These are phyloP conservation scores for Marmota flaviventris DNA, from an alignment of 2,113 vertebrate species.

Conservation along the genomic window DNA sequence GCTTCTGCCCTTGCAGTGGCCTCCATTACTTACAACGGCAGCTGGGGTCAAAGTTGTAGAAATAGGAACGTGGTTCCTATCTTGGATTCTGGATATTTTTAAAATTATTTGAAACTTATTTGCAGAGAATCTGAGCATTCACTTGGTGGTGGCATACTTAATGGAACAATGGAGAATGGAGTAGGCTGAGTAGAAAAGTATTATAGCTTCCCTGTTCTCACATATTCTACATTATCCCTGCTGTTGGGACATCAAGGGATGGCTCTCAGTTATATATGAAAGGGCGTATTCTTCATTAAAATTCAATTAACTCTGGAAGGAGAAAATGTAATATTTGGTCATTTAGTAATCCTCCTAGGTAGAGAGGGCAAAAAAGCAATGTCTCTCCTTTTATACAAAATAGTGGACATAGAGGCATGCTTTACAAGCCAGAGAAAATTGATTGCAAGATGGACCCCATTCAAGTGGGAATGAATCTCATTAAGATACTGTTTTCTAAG, in stretches of 20 bases:
- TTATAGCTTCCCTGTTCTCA: background rate
- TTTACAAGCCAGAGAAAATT: background rate
- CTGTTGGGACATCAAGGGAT: background rate
- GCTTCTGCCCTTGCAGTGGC: background rate
- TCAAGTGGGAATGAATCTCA: background rate
- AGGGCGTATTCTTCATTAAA: background rate
- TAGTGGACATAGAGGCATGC: background rate
- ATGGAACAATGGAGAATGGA: background rate
- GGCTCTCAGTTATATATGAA: background rate
- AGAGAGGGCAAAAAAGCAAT: background rate
- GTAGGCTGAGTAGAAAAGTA: background rate
- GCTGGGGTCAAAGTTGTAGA: background rate
- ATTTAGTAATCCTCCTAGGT: background rate
- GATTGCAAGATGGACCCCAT: background rate
- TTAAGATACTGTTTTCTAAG: background rate
- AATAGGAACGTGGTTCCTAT: background rate
- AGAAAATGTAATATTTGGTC: background rate
- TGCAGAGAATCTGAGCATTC: background rate
- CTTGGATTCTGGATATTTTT: background rate
- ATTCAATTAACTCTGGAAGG: background rate
- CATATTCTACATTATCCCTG: background rate
- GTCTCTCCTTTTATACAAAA: background rate
- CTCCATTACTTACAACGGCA: background rate
- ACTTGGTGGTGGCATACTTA: background rate
- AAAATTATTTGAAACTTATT: background rate